These are phyloP conservation scores for Podocnemis expansa DNA, from an alignment of 2,113 vertebrate species.

Conservation along the genomic window DNA sequence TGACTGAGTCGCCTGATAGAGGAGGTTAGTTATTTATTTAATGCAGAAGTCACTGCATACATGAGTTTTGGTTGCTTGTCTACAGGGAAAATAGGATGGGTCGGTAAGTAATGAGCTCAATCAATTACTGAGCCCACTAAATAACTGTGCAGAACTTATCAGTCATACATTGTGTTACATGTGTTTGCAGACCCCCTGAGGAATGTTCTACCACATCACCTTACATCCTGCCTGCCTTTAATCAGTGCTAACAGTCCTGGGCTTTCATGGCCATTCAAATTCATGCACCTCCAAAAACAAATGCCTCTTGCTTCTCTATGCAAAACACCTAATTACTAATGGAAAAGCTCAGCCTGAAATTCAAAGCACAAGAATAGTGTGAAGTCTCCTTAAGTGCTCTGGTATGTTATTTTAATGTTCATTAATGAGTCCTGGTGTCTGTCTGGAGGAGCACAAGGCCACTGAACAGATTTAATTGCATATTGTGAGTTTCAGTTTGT, in stretches of 20 bases:
- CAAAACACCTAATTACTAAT: not conserved
- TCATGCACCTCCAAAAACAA: not conserved
- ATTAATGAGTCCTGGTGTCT: not conserved
- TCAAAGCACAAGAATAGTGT: not conserved
- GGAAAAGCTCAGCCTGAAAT: not conserved
- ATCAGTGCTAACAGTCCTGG: not conserved
- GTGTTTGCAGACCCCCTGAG: too few relatives aligned
- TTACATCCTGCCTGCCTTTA: not conserved
- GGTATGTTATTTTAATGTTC: not conserved
- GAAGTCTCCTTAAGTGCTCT: not conserved
- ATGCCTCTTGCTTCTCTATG: not conserved
- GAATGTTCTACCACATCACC: not conserved
- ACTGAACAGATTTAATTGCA: not conserved
- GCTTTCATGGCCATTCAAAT: not conserved
- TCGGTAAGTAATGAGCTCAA: not conserved
- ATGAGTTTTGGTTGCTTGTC: not conserved
- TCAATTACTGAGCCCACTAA: not conserved
- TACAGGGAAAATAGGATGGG: not conserved
- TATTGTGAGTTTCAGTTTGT: not conserved
- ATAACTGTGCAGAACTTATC: not conserved
- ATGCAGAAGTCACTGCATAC: not conserved
- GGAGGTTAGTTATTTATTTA: not conserved
- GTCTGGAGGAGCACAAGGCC: not conserved
- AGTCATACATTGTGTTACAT: not conserved
- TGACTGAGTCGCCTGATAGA: not conserved